Conservation (phyloP, 2,888 invertebrate genomes). For the Dryocosmus kuriphilus region DNA sequence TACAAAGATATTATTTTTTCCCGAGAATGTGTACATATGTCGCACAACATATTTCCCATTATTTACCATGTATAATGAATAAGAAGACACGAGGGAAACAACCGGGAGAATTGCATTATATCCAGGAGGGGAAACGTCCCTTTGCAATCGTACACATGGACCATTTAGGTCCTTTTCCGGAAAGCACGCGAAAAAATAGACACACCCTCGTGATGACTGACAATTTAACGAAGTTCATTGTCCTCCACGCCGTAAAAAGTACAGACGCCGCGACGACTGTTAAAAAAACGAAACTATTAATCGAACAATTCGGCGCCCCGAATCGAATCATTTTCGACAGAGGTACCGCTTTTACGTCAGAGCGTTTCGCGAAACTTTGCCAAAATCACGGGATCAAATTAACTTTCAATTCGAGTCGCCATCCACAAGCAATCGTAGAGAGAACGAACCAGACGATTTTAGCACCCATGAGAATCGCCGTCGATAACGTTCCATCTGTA, state of each 20-base stretch:
- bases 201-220: conserved; percentile 16
- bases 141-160: no score
- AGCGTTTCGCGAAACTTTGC: conserved; percentile 9
- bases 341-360: conserved; percentile 7
- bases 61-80: no score
- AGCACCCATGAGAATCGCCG: not conserved
- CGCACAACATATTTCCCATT: no score
- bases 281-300: conserved; percentile 17
- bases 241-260: conserved; percentile 29
- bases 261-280: not conserved
- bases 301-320: conserved; percentile 38
- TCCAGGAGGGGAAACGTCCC: no score
- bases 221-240: conserved; percentile 25
- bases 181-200: not conserved
- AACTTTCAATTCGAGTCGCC: conserved; percentile 17
- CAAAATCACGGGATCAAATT: not conserved
- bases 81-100: no score
- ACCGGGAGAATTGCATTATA: no score
- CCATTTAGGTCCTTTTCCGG: conserved; percentile 8
- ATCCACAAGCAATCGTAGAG: conserved; percentile 31
- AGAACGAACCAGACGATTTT: conserved; percentile 33
- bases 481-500: not conserved
- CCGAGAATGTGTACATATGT: conserved; percentile 49
- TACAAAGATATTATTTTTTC: no score
- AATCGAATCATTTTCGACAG: conserved; percentile 16